Base-by-base conservation (phyloP, 2,888 invertebrate genomes). In the Phengaris arion region DNA sequence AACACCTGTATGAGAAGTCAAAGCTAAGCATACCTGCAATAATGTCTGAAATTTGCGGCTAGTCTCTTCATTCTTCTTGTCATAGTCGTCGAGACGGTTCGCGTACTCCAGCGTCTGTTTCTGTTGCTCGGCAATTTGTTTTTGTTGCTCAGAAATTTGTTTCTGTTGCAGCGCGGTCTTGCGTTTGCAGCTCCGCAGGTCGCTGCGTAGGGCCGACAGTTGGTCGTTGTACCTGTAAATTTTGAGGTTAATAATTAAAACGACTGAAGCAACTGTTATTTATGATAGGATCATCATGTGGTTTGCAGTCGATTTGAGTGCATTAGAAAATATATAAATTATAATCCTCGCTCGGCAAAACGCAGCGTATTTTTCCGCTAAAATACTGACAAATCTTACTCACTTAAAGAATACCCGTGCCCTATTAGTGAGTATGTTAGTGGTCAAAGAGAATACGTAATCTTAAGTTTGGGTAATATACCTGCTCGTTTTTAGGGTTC, bases 51-150 rank as follows among this genome's bases (percentile, higher is more conserved):
- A 97, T 90, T 98, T 98, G 76, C 97, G 95, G 74, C 97, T 96
- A 78, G 97, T 97, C 86, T 98, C 98, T 84, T 98, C 98, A 86
- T 97, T 97, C 86, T 98, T 98, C 89, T 97, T 98, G 83, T 98
- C 98, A 82, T 97, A 97, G 83, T 98, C 98, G 83, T 98, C 98
- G 78, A 98, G 94, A n/a, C 97, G 95, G 84, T 96, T 96, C 0
- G 97, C 97, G 85, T 97, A 97, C 83, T 97, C 97, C 79, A 96
- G 85, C 0, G 96, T 96, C 85, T 96, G 96, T 81, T 96, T 96
- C 82, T 96, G 96, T 83, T 96, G 96, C 81, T 96, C 96, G 0
- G 96, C 95, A 68, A 96, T 90, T 80, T 96, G 94, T 83, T 96
- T 96, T 85, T 96, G 96, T 83, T 96, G 96, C 81, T 97, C 97